Conservation (phyloP, 1,140 invertebrate species). For the Pseudomyrmex concolor region DNA sequence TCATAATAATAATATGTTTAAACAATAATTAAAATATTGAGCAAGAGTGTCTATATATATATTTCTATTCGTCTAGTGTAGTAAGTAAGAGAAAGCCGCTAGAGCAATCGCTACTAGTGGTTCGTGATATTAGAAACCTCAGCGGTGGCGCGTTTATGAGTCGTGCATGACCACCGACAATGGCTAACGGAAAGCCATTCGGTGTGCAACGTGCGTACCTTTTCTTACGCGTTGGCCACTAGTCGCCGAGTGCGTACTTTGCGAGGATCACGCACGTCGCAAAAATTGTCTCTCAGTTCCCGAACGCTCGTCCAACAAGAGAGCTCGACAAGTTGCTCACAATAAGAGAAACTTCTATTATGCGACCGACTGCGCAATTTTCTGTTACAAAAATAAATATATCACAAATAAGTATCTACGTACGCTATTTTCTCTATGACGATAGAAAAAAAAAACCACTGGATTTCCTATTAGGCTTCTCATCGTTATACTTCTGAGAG, state of each 20-base stretch:
- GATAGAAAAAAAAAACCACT: too few relatives aligned
- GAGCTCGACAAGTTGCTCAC: constrained; percentile 7
- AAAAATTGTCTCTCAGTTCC: constrained; percentile 61
- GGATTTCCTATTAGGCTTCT: constrained; percentile 2
- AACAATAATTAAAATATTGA: neutral
- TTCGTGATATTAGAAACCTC: constrained; percentile 70
- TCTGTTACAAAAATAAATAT: neutral
- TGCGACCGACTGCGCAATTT: neutral
- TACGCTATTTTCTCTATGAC: too few relatives aligned
- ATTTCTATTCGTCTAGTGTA: neutral
- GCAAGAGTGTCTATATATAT: constrained; percentile 14
- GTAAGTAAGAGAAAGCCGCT: constrained; percentile 41
- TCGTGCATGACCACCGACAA: constrained; percentile 74
- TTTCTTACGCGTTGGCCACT: constrained; percentile 56
- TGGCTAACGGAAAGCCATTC: constrained; percentile 70
- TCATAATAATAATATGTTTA: too few relatives aligned
- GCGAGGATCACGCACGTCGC: constrained; percentile 64
- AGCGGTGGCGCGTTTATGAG: constrained; percentile 70
- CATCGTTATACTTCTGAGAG: constrained; percentile 31
- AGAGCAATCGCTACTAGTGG: constrained; percentile 13
- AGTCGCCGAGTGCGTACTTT: constrained; percentile 57
- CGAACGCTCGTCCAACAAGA: constrained; percentile 27
- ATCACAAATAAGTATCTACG: neutral
- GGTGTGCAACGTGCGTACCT: constrained; percentile 66
- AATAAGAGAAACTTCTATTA: constrained; percentile 37